phyloP scores from a whole-genome alignment of 2,888 invertebrate genomes.

The Macrosoma leucophasiata region DNA sequence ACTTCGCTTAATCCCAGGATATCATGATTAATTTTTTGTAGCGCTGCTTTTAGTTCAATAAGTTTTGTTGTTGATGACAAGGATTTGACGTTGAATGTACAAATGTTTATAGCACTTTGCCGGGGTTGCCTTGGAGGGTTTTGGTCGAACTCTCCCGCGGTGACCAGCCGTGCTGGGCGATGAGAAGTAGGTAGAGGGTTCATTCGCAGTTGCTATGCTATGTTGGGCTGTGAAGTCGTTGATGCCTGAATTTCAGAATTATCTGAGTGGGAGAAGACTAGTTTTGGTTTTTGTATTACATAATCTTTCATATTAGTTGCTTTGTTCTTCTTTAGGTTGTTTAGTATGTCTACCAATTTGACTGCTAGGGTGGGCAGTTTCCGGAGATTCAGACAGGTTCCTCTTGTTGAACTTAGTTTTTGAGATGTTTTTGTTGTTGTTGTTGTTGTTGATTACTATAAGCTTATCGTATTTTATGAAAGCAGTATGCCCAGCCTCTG shows the following conservation, averaged over 20 bases:
- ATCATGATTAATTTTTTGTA: constrained; percentile 21
- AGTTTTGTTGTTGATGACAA: constrained; percentile 15
- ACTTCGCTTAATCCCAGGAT: constrained; percentile 21
- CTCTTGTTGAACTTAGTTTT: constrained; percentile 18
- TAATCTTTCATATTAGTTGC: constrained; percentile 13
- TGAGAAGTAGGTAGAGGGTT: constrained; percentile 10
- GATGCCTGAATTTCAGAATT: constrained; percentile 7
- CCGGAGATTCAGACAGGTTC: constrained; percentile 9
- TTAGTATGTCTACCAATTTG: constrained; percentile 9
- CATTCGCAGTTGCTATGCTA: constrained; percentile 11
- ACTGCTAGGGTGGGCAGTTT: constrained; percentile 2
- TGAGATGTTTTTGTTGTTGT: constrained; percentile 6
- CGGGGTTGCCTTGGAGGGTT: constrained; percentile 20
- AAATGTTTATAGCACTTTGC: constrained; percentile 11
- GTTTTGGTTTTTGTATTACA: constrained; percentile 17
- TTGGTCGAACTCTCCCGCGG: constrained; percentile 26
- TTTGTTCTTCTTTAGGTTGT: constrained; percentile 18
- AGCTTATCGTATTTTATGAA: constrained; percentile 23
- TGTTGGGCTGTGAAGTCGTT: constrained; percentile 6
- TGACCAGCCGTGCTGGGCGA: constrained; percentile 26
- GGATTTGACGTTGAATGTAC: constrained; percentile 18
- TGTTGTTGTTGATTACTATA: constrained; percentile 14
- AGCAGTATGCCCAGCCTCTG: constrained; percentile 19
- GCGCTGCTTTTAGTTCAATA: constrained; percentile 18
- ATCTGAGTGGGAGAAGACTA: constrained; percentile 9